A percentile compares a stretch with the other conserved stretches of the same genome.
These are phyloP conservation scores for Myoxocephalus aenaeus DNA, from an alignment of 2,797 vertebrate genomes.

Conservation along the genomic window DNA sequence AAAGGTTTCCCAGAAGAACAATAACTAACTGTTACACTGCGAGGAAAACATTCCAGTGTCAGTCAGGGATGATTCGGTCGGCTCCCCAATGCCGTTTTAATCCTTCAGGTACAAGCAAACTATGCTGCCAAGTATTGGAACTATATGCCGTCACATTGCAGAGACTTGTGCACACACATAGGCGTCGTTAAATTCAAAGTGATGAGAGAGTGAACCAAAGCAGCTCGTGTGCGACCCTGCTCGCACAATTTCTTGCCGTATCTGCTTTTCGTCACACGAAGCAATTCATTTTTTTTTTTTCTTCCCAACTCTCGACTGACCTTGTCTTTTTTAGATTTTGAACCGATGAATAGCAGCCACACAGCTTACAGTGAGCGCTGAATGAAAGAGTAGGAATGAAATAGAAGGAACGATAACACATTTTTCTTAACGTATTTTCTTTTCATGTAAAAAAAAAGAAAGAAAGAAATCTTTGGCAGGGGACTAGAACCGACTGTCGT, in stretches of 20 bases:
- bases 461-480: constrained; percentile 18
- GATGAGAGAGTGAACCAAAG: background rate
- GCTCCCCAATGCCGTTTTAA: background rate
- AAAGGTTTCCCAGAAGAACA: background rate
- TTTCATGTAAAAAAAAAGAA: constrained; percentile 2
- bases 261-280: background rate
- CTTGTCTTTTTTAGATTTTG: background rate
- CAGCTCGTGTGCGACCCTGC: background rate
- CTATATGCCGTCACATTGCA: background rate
- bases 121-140: background rate
- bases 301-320: background rate
- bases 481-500: background rate
- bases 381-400: constrained; percentile 2
- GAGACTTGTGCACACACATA: background rate
- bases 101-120: background rate
- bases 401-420: background rate
- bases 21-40: background rate
- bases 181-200: background rate
- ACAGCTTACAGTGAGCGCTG: background rate
- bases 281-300: background rate
- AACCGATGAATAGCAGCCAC: constrained; percentile 8
- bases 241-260: background rate
- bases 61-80: background rate
- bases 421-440: background rate
- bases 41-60: background rate